Evolutionary conservation across 2,888 invertebrate species (phyloP).

Genomic region (Andricus curvator): DNA sequence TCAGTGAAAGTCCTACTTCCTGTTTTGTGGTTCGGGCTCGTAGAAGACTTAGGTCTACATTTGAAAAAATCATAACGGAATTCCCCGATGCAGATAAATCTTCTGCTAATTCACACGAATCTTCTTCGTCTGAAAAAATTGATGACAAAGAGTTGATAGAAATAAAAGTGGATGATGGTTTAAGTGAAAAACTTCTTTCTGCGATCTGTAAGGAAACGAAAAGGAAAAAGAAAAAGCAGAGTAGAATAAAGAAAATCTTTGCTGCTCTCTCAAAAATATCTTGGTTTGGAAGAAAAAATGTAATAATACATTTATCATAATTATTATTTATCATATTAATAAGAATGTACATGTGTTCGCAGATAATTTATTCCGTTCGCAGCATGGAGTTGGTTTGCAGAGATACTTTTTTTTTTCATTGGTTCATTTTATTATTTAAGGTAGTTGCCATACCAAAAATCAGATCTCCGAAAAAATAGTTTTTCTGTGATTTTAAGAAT

Average conservation of each 20-base stretch:
- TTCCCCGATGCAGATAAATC: conserved; percentile 48
- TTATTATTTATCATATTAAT: neutral
- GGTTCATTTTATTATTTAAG: too few species aligned
- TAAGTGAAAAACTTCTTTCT: conserved; percentile 48
- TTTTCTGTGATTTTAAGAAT: too few species aligned
- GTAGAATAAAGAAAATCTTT: conserved; percentile 62
- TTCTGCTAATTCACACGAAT: conserved; percentile 67
- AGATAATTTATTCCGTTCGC: too few species aligned
- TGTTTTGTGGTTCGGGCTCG: conserved; percentile 64
- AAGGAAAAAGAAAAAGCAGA: conserved; percentile 51
- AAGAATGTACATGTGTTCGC: too few species aligned
- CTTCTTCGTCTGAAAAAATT: conserved; percentile 61
- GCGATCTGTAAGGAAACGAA: neutral
- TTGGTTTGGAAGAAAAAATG: conserved; percentile 60
- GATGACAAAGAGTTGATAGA: conserved; percentile 66
- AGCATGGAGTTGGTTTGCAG: too few species aligned
- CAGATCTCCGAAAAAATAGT: too few species aligned
- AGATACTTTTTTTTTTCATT: too few species aligned
- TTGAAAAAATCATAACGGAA: conserved; percentile 15
- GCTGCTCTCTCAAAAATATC: conserved; percentile 60
- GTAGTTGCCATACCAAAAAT: too few species aligned
- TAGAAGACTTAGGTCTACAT: conserved; percentile 58
- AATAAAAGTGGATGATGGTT: conserved; percentile 62
- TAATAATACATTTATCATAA: conserved; percentile 43
- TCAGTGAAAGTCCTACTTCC: conserved; percentile 58